A percentile compares a stretch with the other conserved stretches of the same genome.
phyloP scores from a whole-genome alignment of 2,797 vertebrate genomes.

The Cryptoprocta ferox region DNA sequence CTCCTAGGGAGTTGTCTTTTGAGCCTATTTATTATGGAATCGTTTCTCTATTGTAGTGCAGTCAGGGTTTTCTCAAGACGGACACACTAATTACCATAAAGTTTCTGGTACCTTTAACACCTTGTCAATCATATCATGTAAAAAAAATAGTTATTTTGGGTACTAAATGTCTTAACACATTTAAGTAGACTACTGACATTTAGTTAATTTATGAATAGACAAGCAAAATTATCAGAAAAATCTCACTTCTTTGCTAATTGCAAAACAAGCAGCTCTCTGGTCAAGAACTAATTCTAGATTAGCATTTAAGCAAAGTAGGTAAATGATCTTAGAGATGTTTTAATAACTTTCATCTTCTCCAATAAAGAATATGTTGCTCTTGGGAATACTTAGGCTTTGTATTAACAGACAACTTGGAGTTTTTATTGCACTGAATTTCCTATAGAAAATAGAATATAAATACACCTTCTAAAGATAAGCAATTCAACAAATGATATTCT shows the following conservation, averaged over 20 bases:
- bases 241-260: neutral
- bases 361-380: neutral
- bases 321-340: slow-evolving; percentile 25
- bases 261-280: slow-evolving; percentile 24
- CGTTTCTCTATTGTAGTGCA: neutral
- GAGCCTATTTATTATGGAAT: neutral
- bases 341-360: slow-evolving; percentile 42
- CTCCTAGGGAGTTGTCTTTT: neutral
- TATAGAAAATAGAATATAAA: neutral
- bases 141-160: neutral
- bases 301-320: slow-evolving; percentile 37
- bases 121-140: neutral
- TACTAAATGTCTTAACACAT: neutral
- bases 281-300: slow-evolving; percentile 53
- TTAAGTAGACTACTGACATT: neutral
- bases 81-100: neutral
- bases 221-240: slow-evolving; percentile 44
- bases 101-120: neutral
- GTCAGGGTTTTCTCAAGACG: neutral
- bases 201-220: neutral
- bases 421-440: neutral
- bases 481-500: neutral
- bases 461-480: neutral
- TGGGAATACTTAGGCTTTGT: neutral
- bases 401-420: neutral